Evolutionary conservation across 2,888 invertebrate species (phyloP), one percentile per base, ranked within the genome.

Genomic region (Drosophila prolongata): DNA sequence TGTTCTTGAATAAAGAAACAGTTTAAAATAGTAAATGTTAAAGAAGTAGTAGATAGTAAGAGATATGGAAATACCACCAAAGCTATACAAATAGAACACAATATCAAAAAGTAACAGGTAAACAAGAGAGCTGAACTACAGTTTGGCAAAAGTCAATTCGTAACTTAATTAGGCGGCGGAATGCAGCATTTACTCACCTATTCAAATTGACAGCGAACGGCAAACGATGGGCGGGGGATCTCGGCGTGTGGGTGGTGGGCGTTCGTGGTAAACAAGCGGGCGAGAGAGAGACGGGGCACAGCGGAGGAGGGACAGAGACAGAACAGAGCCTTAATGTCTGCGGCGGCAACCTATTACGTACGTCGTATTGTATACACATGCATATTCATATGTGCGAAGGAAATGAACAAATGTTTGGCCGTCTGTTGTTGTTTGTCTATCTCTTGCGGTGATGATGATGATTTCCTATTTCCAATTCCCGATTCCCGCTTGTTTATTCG

Each of bases 401-500:
- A 84, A 74, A 76, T 89, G 73, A 75, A 89, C 72, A 83, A 86
- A 89, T 84, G 85, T 79, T 79, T 74, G 57, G 42, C 43, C 52
- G 58, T 62, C 60, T 76, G 61, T 43, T 73, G 52, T 71, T 71
- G 75, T 83, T 73, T 87, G 85, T 71, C 81, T 81, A 77, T 88
- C 75, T 65, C 71, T 69, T 67, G 78, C 73, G 64, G 68, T 77
- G 89, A 81, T 86, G 49, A 34, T 38, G 58, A 57, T 58, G 57
- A 56, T 56, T 56, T 57, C 37, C 27, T 56, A 14, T 14, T 35
- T 16, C 24, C 6, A 14, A 27, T 55, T 10, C 56, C 56, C 71
- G 35, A 30, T 50, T 52, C 79, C 71, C 73, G 85, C 57, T 81
- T 89, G 82, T 83, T 83, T 83, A 83, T 83, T 88, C 83, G 86